Conservation (phyloP, 2,797 vertebrate species). For the Esox lucius region DNA sequence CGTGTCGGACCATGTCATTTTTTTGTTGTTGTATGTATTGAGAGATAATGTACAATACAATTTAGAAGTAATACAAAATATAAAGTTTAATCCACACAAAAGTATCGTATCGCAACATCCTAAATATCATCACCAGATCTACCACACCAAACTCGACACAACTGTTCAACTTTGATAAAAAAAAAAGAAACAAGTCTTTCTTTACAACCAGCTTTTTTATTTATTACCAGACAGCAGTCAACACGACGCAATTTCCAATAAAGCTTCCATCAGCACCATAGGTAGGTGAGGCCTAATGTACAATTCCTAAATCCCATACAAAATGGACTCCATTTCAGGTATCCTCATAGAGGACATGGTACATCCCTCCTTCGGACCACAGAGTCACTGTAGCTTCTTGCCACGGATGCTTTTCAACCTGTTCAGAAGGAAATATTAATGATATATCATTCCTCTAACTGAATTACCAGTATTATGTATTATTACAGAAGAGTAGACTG, state of each 20-base stretch:
- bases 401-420: slow-evolving; percentile 68
- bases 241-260: background rate
- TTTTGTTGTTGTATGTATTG: background rate
- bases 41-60: too few species aligned
- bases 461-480: too few species aligned
- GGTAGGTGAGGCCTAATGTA: background rate
- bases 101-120: background rate
- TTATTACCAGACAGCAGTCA: background rate
- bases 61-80: too few species aligned
- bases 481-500: too few species aligned
- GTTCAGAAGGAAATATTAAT: slow-evolving; percentile 8
- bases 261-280: background rate
- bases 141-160: background rate
- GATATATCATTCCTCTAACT: background rate
- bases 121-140: background rate
- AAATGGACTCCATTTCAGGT: background rate
- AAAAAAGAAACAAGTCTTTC: background rate
- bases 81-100: too few species aligned
- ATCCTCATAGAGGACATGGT: slow-evolving; percentile 65
- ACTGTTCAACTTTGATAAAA: too few species aligned
- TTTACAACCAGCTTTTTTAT: too few species aligned
- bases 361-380: slow-evolving; percentile 1
- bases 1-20: background rate
- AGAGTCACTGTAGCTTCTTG: slow-evolving; percentile 36
- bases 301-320: background rate